Evolutionary conservation across 64 coral and sea anemone species (phyloP).

Genomic region (Acropora tenuis): DNA sequence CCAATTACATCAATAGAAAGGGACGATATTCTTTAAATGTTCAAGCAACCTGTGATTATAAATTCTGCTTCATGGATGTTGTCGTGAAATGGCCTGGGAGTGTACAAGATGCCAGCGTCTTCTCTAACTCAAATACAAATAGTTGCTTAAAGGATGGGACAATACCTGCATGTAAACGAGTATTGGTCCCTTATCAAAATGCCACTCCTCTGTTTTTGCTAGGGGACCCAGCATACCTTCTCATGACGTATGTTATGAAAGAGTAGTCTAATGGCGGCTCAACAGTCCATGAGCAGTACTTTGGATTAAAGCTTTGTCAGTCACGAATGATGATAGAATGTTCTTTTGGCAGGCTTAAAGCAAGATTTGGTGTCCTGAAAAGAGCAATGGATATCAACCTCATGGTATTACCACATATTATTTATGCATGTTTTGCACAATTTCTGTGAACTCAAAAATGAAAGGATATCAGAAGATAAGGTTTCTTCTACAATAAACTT

Average conservation of each 20-base stretch:
- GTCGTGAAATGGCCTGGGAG: constrained; percentile 32
- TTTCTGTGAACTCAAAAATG: constrained; percentile 47
- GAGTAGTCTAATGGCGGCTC: constrained; percentile 67
- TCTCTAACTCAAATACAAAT: constrained; percentile 64
- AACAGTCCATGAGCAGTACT: constrained; percentile 64
- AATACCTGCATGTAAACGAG: constrained; percentile 69
- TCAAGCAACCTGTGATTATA: neutral
- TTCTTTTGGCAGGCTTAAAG: constrained; percentile 57
- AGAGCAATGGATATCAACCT: constrained; percentile 74
- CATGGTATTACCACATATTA: constrained; percentile 52
- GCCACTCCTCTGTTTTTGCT: constrained; percentile 58
- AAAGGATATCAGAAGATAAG: constrained; percentile 48
- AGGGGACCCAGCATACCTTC: neutral
- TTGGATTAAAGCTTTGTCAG: constrained; percentile 55
- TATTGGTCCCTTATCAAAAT: constrained; percentile 70
- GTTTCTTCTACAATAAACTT: constrained; percentile 39
- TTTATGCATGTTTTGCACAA: constrained; percentile 72
- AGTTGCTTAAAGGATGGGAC: constrained; percentile 66
- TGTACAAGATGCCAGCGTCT: constrained; percentile 61
- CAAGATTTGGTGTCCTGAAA: constrained; percentile 56
- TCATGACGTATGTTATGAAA: constrained; percentile 72
- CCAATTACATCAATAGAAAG: constrained; percentile 64
- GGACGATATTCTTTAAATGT: constrained; percentile 51
- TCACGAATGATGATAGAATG: constrained; percentile 59
- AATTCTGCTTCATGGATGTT: constrained; percentile 60